These are phyloP conservation scores for Grammomys surdaster DNA, from an alignment of 2,113 vertebrate species.

Conservation along the genomic window DNA sequence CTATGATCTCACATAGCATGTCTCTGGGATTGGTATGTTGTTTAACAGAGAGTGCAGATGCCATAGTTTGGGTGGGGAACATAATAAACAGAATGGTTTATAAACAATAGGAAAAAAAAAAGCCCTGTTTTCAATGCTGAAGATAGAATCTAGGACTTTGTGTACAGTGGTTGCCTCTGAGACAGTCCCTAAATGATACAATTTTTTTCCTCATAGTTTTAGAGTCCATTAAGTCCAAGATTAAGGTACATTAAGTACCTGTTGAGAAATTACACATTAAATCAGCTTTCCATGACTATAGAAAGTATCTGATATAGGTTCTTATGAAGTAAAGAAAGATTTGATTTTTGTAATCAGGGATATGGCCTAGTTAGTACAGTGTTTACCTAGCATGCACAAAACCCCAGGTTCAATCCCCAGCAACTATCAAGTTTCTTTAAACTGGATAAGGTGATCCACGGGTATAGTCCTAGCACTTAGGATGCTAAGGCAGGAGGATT, in stretches of 20 bases:
- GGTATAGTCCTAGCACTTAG: neutral
- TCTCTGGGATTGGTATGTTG: neutral
- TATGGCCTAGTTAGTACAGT: no score
- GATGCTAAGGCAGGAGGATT: neutral
- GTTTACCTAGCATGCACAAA: neutral
- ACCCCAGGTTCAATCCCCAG: neutral
- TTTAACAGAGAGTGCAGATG: slow-evolving; percentile 11
- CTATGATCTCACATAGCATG: slow-evolving; percentile 9
- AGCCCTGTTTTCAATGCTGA: neutral
- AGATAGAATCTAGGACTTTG: neutral
- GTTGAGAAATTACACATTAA: neutral
- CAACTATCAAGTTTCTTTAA: neutral
- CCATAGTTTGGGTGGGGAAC: neutral
- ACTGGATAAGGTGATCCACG: neutral
- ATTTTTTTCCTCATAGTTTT: neutral
- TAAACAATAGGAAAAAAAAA: neutral
- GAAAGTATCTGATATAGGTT: neutral
- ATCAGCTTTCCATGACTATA: neutral
- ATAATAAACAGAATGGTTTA: neutral
- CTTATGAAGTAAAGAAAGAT: neutral
- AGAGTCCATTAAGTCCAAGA: neutral
- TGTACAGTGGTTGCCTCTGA: neutral
- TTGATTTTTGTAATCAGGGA: neutral
- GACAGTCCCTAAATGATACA: neutral
- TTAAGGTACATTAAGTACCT: neutral